Evolutionary conservation across 2,113 vertebrate genomes (phyloP).

Genomic region (Corydoras maculifer): DNA sequence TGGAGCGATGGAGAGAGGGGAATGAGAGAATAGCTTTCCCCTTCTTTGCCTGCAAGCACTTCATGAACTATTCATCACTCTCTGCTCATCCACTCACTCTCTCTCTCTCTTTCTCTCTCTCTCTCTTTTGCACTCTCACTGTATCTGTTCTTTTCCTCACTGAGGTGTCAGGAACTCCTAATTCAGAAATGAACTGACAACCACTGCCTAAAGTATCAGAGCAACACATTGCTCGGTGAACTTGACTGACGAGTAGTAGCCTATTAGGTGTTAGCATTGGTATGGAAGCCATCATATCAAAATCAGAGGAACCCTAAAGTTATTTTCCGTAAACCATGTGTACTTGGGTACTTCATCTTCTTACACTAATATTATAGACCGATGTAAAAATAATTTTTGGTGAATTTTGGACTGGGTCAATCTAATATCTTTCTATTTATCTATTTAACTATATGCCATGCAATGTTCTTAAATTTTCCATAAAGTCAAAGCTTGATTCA

Average conservation of each 20-base stretch:
- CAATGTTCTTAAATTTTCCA: too few relatives aligned
- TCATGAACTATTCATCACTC: conserved; percentile 69
- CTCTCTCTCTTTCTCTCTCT: conserved; percentile 26
- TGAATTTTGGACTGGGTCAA: too few relatives aligned
- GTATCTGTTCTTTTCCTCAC: conserved; percentile 23
- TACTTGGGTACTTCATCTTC: too few relatives aligned
- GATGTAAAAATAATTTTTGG: too few relatives aligned
- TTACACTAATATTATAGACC: too few relatives aligned
- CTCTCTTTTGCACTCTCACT: conserved; percentile 12
- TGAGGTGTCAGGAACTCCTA: conserved; percentile 42
- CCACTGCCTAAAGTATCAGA: conserved; percentile 37
- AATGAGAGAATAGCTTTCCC: conserved; percentile 55
- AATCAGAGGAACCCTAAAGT: too few relatives aligned
- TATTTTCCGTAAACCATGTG: too few relatives aligned
- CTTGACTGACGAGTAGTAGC: conserved; percentile 29
- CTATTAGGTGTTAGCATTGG: conserved; percentile 10
- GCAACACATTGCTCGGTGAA: conserved; percentile 26
- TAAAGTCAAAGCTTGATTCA: neutral
- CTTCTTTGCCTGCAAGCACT: conserved; percentile 59
- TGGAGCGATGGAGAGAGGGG: conserved; percentile 11
- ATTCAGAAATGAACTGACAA: conserved; percentile 44
- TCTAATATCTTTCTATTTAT: too few relatives aligned
- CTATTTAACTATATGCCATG: too few relatives aligned
- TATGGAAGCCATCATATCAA: conserved; percentile 14
- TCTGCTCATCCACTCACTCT: conserved; percentile 40